Base-by-base conservation (phyloP, 2,113 vertebrate genomes). In the Poeciliopsis occidentalis region DNA sequence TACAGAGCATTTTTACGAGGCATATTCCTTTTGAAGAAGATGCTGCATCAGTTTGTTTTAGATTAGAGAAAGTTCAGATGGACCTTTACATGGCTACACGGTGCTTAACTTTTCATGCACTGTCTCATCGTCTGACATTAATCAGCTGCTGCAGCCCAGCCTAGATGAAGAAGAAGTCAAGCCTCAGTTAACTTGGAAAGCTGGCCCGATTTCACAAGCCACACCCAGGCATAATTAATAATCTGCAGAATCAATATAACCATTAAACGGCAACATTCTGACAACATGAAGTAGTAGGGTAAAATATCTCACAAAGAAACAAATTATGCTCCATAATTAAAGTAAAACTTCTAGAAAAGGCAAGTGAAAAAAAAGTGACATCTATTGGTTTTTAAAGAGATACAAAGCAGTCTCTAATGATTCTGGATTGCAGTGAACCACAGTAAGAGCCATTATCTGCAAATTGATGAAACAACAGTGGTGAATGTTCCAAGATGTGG, bases 11-110 rank as follows among this genome's bases (percentile, higher is more conserved):
- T 13, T 54, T 29, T 73, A 51, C 17, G 31, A 60, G 4, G n/a
- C 47, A 17, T 47, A 47, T 47, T 47, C 13, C 4, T 4, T 86
- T 76, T 71, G 60, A 64, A 32, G 29, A 22, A 61, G n/a, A 80
- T 60, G 31, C 11, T 61, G 26, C 27, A 47, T 8, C 60, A n/a
- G 64, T 87, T 74, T 75, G 63, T 75, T 73, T 80, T 75, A 61
- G 60, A 61, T 41, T 47, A 62, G 66, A 82, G 74, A 51, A 70
- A n/a, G 32, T 81, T 12, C 19, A 67, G 70, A 32, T 30, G 22
- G 39, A 67, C 15, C 27, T 51, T 31, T 31, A 29, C 29, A 29
- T 29, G 12, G 10, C 27, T 65, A 2, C 13, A 62, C 26, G 32
- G 6, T 5, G 31, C 29, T 34, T 60, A 29, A 29, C 30, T 67